These are phyloP conservation scores for Catocala nupta DNA, from an alignment of 2,888 invertebrate genomes.

Conservation along the genomic window DNA sequence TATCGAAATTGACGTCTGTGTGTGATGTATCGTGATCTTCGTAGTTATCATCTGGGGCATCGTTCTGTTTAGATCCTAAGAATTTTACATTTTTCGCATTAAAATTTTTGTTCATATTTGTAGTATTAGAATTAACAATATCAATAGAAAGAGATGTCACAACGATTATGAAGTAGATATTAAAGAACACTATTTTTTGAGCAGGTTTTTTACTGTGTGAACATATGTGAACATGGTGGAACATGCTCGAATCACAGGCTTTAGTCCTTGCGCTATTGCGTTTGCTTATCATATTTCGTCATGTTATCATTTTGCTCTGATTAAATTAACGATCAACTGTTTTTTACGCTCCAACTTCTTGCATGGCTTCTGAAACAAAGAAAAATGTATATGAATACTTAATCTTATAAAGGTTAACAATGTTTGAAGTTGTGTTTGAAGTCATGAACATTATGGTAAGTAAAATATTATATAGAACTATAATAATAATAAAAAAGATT, in stretches of 20 bases:
- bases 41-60: conserved; percentile 71
- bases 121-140: conserved; percentile 78
- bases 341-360: conserved; percentile 48
- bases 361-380: conserved; percentile 76
- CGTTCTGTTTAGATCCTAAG: conserved; percentile 60
- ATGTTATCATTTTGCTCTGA: conserved; percentile 73
- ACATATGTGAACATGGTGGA: conserved; percentile 57
- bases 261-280: conserved; percentile 69
- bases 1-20: conserved; percentile 79
- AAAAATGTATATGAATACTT: conserved; percentile 14
- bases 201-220: conserved; percentile 51
- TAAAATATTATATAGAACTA: neutral
- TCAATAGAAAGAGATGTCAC: conserved; percentile 68
- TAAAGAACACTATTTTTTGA: conserved; percentile 65
- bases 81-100: conserved; percentile 61
- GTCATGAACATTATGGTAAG: neutral
- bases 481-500: neutral
- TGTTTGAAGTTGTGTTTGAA: neutral
- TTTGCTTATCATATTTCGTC: conserved; percentile 77
- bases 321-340: conserved; percentile 55
- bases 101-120: conserved; percentile 76
- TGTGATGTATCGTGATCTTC: conserved; percentile 65
- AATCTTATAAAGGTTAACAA: neutral
- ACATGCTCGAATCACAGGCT: conserved; percentile 68
- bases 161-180: conserved; percentile 70